Evolutionary conservation across 2,888 invertebrate genomes (phyloP).

Genomic region (Labia minor): DNA sequence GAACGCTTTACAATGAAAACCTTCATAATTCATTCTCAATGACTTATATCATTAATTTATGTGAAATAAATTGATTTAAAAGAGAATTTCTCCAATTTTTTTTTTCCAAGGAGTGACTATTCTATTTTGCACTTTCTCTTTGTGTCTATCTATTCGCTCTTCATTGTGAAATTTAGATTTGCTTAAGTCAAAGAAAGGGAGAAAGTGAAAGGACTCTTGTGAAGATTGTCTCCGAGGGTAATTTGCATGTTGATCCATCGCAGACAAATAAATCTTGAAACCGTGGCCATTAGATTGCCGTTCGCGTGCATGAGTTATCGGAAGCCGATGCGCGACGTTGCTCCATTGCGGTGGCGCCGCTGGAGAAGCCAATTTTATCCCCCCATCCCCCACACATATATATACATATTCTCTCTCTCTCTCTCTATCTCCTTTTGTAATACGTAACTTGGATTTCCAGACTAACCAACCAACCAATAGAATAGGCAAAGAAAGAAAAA

Average conservation of each 20-base stretch:
- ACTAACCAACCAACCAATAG: too few species aligned
- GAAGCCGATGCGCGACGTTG: neutral
- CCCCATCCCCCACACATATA: too few species aligned
- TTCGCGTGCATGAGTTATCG: slow-evolving; percentile 7
- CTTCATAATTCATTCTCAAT: neutral
- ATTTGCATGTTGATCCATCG: slow-evolving; percentile 13
- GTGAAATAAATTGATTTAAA: neutral
- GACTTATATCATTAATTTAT: neutral
- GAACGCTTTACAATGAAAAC: neutral
- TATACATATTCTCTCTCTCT: too few species aligned
- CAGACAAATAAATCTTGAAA: neutral
- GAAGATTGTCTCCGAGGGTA: neutral
- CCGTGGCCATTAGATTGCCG: neutral
- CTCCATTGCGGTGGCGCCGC: neutral
- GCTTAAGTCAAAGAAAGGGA: neutral
- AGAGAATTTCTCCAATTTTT: too few species aligned
- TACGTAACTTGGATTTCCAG: too few species aligned
- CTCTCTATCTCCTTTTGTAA: too few species aligned
- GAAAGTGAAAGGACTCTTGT: neutral
- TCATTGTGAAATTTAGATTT: too few species aligned
- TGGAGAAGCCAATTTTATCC: too few species aligned
- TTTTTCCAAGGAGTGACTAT: too few species aligned
- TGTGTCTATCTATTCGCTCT: too few species aligned
- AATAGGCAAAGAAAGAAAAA: too few species aligned
- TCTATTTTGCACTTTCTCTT: too few species aligned